Evolutionary conservation across 2,113 vertebrate genomes (phyloP).

Genomic region (Nerophis ophidion): DNA sequence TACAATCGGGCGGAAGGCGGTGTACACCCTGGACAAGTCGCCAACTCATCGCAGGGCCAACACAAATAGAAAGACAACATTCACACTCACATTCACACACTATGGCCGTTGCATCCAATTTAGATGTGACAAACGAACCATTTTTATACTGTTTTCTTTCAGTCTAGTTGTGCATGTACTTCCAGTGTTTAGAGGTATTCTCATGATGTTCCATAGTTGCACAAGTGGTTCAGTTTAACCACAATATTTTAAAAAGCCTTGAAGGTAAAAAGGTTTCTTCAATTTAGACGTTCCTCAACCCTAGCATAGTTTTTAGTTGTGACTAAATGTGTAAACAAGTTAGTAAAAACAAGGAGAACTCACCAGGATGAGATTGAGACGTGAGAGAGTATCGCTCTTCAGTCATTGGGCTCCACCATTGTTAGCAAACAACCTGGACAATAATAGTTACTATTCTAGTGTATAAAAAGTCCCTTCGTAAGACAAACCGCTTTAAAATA

Average conservation of each 20-base stretch:
- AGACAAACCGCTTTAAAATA: not conserved
- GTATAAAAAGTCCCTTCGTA: no score
- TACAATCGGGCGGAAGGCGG: no score
- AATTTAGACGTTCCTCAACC: not conserved
- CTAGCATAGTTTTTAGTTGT: not conserved
- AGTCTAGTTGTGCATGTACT: no score
- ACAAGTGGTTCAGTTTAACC: not conserved
- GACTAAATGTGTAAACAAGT: not conserved
- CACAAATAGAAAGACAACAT: no score
- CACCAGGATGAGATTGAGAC: constrained; percentile 26
- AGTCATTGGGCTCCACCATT: constrained; percentile 21
- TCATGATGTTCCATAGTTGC: not conserved
- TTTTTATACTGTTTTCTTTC: not conserved
- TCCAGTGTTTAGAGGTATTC: not conserved
- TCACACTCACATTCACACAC: no score
- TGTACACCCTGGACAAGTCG: no score
- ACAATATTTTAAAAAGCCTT: not conserved
- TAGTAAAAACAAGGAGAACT: constrained; percentile 6
- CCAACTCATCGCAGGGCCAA: no score
- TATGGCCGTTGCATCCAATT: not conserved
- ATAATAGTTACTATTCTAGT: not conserved
- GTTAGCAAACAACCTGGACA: not conserved
- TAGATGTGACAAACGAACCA: not conserved
- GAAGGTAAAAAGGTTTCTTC: constrained; percentile 38
- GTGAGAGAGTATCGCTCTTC: not conserved